Evolutionary conservation across 1,140 invertebrate genomes (phyloP).

Genomic region (Saccostrea glomerata): DNA sequence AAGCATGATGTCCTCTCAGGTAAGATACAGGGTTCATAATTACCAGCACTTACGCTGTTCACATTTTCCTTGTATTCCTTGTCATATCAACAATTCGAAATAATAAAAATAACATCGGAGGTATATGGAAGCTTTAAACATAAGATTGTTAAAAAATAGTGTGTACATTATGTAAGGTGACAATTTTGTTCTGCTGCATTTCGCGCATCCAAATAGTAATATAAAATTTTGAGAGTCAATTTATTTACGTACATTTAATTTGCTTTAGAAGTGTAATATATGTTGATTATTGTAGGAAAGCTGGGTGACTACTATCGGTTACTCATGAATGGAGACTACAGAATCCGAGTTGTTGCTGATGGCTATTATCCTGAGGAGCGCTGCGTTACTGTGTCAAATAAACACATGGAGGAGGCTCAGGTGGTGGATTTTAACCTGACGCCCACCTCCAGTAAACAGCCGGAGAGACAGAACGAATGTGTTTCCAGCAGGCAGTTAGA

Average conservation of each 20-base stretch:
- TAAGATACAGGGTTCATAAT: slow-evolving; percentile 77
- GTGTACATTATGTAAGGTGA: too few relatives aligned
- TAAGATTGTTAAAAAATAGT: too few relatives aligned
- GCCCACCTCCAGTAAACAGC: background rate
- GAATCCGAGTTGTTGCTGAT: slow-evolving; percentile 58
- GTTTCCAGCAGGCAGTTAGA: background rate
- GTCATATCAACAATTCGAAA: too few relatives aligned
- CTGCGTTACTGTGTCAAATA: slow-evolving; percentile 30
- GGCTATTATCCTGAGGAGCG: slow-evolving; percentile 16
- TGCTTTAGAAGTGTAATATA: too few relatives aligned
- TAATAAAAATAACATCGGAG: too few relatives aligned
- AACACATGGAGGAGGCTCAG: slow-evolving; percentile 45
- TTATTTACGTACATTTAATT: too few relatives aligned
- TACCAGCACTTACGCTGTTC: too few relatives aligned
- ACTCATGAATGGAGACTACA: slow-evolving; percentile 91
- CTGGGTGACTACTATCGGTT: slow-evolving; percentile 96
- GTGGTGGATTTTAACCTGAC: slow-evolving; percentile 54
- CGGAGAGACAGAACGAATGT: background rate
- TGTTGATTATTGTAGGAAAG: slow-evolving; percentile 55
- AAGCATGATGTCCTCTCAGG: slow-evolving; percentile 90
- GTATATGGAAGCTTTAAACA: too few relatives aligned
- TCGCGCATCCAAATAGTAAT: too few relatives aligned
- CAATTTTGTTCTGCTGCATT: too few relatives aligned
- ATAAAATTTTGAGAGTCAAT: too few relatives aligned
- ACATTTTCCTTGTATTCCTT: too few relatives aligned